phyloP scores from a whole-genome alignment of 2,113 vertebrate species.

The Mastomys coucha region DNA sequence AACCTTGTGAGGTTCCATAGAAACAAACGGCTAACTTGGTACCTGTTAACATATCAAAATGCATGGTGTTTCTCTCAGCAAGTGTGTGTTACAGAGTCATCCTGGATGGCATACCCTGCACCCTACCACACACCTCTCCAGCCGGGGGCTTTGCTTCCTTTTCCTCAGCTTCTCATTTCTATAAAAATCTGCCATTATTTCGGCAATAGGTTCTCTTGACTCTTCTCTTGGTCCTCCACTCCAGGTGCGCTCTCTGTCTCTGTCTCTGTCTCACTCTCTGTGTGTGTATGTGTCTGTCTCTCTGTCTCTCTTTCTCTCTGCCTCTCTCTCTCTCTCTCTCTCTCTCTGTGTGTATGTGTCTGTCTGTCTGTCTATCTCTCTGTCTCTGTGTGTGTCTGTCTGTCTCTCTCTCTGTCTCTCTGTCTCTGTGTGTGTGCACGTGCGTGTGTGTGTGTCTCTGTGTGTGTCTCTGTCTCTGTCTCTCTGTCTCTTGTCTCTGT shows the following conservation, averaged over 20 bases:
- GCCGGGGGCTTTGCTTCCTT: not conserved
- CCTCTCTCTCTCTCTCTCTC: no score
- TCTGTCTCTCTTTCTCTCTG: no score
- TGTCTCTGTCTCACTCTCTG: not conserved
- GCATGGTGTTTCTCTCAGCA: not conserved
- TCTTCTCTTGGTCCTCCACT: not conserved
- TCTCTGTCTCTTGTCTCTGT: no score
- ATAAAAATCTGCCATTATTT: not conserved
- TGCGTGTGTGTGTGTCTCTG: no score
- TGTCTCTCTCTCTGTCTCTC: no score
- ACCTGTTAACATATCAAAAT: not conserved
- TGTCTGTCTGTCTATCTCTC: no score
- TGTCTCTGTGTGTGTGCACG: no score
- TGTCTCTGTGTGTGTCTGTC: no score
- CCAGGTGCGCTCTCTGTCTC: not conserved
- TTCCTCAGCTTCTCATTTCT: not conserved
- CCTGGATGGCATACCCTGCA: not conserved
- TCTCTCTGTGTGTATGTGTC: no score
- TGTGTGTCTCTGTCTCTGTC: no score
- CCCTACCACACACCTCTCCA: not conserved
- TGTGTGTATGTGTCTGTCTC: no score
- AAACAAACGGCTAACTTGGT: not conserved
- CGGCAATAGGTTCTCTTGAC: not conserved
- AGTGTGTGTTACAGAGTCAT: not conserved
- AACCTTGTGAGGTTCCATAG: not conserved